phyloP scores from a whole-genome alignment of 2,113 vertebrate species.

The Prolemur simus region DNA sequence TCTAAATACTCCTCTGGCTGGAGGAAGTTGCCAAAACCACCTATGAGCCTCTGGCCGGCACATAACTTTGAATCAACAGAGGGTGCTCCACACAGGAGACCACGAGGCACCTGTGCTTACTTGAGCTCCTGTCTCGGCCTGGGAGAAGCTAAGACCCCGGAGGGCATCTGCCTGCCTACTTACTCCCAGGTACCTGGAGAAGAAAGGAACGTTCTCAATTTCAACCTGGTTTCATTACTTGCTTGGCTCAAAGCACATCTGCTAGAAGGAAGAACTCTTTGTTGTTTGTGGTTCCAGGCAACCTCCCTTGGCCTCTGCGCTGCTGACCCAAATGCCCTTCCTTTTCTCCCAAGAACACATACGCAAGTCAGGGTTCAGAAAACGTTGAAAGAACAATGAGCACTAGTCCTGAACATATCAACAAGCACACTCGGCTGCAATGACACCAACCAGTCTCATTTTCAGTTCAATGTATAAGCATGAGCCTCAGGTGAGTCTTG shows the following conservation, averaged over 20 bases:
- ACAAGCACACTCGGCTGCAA: not conserved
- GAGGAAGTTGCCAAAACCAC: conserved; percentile 29
- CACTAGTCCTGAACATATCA: not conserved
- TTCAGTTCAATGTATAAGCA: not conserved
- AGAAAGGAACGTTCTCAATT: not conserved
- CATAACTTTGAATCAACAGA: not conserved
- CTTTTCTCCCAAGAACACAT: not conserved
- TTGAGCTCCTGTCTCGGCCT: not conserved
- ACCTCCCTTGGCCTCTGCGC: not conserved
- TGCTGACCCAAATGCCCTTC: not conserved
- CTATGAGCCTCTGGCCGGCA: not conserved
- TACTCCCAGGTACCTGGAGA: not conserved
- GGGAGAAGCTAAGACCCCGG: not conserved
- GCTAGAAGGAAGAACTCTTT: not conserved
- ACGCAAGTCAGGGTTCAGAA: not conserved
- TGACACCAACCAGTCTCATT: not conserved
- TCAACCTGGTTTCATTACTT: not conserved
- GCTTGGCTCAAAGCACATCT: not conserved
- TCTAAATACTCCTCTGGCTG: not conserved
- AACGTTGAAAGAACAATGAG: not conserved
- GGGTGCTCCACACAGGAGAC: not conserved
- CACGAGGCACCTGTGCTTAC: not conserved
- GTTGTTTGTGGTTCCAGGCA: not conserved
- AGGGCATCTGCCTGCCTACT: not conserved
- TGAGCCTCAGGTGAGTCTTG: not conserved